These are phyloP conservation scores for Eupithecia insigniata DNA, from an alignment of 2,888 invertebrate species.

Conservation along the genomic window DNA sequence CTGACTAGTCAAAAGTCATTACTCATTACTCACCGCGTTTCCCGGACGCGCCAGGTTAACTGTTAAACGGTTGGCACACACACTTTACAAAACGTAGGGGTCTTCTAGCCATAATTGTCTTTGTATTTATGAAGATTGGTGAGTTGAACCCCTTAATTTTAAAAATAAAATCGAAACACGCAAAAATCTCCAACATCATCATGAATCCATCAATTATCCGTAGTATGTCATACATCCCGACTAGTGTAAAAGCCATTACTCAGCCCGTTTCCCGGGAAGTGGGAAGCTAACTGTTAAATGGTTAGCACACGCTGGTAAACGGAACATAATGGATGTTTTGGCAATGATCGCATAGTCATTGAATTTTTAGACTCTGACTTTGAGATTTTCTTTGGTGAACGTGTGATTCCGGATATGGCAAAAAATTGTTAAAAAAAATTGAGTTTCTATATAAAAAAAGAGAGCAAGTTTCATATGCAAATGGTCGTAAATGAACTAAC, in stretches of 20 bases:
- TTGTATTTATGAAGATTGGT: no score
- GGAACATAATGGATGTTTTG: not conserved
- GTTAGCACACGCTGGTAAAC: not conserved
- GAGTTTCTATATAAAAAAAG: not conserved
- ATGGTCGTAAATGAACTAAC: not conserved
- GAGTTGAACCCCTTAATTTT: not conserved
- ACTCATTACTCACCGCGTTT: no score
- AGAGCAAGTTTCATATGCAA: not conserved
- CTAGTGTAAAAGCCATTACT: slow-evolving; percentile 35
- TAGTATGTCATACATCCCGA: slow-evolving; percentile 17
- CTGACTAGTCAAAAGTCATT: no score
- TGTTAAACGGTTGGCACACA: no score
- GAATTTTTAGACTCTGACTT: not conserved
- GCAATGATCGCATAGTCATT: not conserved
- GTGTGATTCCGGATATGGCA: not conserved
- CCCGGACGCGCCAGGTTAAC: no score
- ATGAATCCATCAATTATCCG: slow-evolving; percentile 32
- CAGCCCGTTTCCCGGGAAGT: slow-evolving; percentile 37
- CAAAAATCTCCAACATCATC: slow-evolving; percentile 11
- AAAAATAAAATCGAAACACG: not conserved
- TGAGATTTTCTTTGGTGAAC: not conserved
- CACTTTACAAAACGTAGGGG: no score
- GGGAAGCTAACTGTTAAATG: slow-evolving; percentile 53
- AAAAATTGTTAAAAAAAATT: not conserved
- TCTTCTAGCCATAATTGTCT: no score